Evolutionary conservation across 1,140 invertebrate species (phyloP).

Genomic region (Drosophila aff.): DNA sequence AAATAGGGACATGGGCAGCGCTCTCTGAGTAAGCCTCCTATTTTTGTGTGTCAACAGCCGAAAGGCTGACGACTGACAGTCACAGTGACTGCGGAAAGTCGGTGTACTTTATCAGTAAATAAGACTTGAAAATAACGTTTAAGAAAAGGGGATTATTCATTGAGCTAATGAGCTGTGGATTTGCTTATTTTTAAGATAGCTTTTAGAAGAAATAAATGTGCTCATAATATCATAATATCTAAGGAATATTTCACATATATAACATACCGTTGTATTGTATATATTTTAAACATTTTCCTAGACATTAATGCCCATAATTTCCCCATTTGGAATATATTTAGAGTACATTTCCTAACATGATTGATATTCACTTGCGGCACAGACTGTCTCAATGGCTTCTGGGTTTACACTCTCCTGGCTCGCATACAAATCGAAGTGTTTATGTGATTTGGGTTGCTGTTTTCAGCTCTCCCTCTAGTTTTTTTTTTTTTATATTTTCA

Average conservation of each 20-base stretch:
- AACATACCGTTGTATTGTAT: background rate
- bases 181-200: too few relatives aligned
- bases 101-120: background rate
- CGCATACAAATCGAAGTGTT: conserved; percentile 65
- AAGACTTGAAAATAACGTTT: background rate
- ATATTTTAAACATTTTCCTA: background rate
- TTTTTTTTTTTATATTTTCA: conserved; percentile 26
- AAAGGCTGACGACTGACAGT: conserved; percentile 1
- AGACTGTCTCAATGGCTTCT: conserved; percentile 28
- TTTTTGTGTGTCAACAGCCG: conserved; percentile 5
- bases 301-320: conserved; percentile 1
- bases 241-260: background rate
- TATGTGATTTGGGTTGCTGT: conserved; percentile 55
- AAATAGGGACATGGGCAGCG: conserved; percentile 45
- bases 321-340: background rate
- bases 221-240: too few relatives aligned
- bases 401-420: conserved; percentile 17
- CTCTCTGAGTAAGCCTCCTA: background rate
- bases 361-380: conserved; percentile 22
- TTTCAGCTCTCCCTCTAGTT: conserved; percentile 1
- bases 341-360: background rate
- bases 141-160: too few relatives aligned
- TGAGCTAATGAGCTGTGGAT: too few relatives aligned
- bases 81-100: conserved; percentile 8
- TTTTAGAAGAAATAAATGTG: background rate